These are phyloP conservation scores for Climacteris rufus DNA, from an alignment of 2,113 vertebrate species.

Conservation along the genomic window DNA sequence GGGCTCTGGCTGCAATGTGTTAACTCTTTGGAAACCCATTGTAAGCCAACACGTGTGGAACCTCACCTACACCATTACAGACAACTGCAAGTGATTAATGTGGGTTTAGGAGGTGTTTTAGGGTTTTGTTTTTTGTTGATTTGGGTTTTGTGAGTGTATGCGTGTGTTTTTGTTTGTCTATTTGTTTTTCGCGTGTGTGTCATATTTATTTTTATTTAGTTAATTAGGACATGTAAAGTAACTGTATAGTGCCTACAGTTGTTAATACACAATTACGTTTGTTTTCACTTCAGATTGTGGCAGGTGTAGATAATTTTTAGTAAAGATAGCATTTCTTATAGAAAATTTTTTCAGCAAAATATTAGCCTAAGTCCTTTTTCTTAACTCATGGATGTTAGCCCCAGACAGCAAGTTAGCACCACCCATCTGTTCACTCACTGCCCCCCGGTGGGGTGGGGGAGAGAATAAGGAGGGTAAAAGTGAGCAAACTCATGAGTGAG, in stretches of 20 bases:
- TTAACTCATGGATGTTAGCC: neutral
- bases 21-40: constrained; percentile 45
- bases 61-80: neutral
- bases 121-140: neutral
- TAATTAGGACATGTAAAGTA: neutral
- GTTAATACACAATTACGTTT: neutral
- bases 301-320: neutral
- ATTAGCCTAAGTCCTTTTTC: neutral
- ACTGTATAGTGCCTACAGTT: neutral
- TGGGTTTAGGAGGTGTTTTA: neutral
- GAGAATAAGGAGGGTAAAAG: neutral
- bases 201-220: neutral
- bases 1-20: neutral
- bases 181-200: no score
- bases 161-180: no score
- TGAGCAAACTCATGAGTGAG: neutral
- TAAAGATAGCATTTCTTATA: neutral
- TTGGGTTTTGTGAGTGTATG: no score
- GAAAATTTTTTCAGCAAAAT: neutral
- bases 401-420: neutral
- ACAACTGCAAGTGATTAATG: neutral
- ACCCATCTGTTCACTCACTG: neutral
- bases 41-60: neutral
- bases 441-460: neutral
- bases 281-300: neutral